Evolutionary conservation across 2,888 invertebrate genomes (phyloP).

Genomic region (Autographa pulchrina): DNA sequence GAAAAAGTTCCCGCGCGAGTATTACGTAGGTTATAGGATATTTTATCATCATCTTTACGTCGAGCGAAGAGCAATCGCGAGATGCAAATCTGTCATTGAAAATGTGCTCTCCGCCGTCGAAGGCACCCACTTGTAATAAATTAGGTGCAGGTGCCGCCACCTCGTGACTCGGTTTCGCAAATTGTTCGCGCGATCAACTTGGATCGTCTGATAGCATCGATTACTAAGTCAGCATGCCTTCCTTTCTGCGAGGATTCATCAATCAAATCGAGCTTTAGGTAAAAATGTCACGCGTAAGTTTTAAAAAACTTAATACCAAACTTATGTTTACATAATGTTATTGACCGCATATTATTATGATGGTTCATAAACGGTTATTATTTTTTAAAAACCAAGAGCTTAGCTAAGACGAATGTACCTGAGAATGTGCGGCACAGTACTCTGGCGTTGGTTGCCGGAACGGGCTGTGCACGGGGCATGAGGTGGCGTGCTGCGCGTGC

Average conservation of each 20-base stretch:
- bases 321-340: neutral
- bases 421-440: conserved; percentile 86
- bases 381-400: neutral
- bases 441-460: conserved; percentile 90
- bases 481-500: conserved; percentile 74
- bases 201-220: conserved; percentile 51
- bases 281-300: conserved; percentile 6
- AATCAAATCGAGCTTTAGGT: conserved; percentile 24
- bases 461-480: conserved; percentile 94
- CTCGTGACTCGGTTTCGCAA: conserved; percentile 67
- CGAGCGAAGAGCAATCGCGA: conserved; percentile 51
- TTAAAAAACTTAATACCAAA: neutral
- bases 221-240: conserved; percentile 49
- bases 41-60: conserved; percentile 35
- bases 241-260: conserved; percentile 25
- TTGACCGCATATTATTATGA: neutral
- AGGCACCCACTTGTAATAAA: conserved; percentile 71
- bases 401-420: conserved; percentile 69
- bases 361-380: neutral
- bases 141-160: conserved; percentile 74
- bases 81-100: conserved; percentile 72
- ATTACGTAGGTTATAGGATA: conserved; percentile 21
- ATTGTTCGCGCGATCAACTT: conserved; percentile 32
- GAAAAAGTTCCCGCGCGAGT: conserved; percentile 17
- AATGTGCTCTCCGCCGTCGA: conserved; percentile 58